These are phyloP conservation scores for Latrodectus geometricus DNA, from an alignment of 1,140 invertebrate species.

Conservation along the genomic window DNA sequence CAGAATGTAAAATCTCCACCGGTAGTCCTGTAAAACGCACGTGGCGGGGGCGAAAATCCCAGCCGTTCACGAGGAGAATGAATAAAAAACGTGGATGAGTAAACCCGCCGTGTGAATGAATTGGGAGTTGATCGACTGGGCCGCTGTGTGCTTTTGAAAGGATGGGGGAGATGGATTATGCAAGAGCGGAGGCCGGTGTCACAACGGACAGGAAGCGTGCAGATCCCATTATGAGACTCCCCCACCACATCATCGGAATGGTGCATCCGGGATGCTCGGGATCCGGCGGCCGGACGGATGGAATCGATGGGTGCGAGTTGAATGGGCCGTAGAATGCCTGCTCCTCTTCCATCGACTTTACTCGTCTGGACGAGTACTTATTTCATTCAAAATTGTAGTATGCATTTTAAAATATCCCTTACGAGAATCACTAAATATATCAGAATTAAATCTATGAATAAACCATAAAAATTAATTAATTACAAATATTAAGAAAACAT, in stretches of 20 bases:
- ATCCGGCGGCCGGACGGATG: conserved; percentile 13
- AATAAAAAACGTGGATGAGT: too few species aligned
- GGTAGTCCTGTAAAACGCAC: not conserved
- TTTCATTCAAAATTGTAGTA: too few species aligned
- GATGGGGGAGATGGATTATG: not conserved
- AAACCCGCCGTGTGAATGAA: not conserved
- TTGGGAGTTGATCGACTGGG: not conserved
- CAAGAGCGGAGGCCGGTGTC: not conserved
- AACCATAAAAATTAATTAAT: too few species aligned
- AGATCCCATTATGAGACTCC: conserved; percentile 1
- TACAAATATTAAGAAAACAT: too few species aligned
- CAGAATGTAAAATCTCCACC: not conserved
- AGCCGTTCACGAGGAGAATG: not conserved
- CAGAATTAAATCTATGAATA: too few species aligned
- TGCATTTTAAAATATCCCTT: too few species aligned
- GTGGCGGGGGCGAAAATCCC: not conserved
- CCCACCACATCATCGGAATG: not conserved
- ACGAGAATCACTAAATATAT: too few species aligned
- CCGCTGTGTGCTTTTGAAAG: not conserved
- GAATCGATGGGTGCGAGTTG: conserved; percentile 3
- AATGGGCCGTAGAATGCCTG: not conserved
- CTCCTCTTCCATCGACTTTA: not conserved
- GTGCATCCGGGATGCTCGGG: conserved; percentile 5
- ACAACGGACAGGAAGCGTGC: conserved; percentile 52
- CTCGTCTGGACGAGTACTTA: too few species aligned